Evolutionary conservation across 2,113 vertebrate genomes (phyloP).

Genomic region (Myotis davidii): DNA sequence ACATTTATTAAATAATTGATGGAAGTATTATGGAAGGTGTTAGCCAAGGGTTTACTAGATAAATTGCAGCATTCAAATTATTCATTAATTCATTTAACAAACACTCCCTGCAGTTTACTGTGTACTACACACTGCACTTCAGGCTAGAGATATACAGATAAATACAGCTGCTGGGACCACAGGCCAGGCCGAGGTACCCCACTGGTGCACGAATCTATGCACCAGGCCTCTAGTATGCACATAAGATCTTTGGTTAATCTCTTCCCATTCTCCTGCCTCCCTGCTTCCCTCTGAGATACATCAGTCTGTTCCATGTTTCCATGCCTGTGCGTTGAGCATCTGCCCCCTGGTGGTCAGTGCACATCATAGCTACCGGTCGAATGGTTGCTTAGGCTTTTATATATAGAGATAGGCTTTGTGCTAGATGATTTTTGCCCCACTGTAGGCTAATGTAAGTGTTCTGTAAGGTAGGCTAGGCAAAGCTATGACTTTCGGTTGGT

Average conservation of each 20-base stretch:
- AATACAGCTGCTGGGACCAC: background rate
- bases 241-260: too few species aligned
- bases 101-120: background rate
- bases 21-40: background rate
- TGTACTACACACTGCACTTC: background rate
- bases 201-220: too few species aligned
- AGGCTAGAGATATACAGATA: background rate
- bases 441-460: background rate
- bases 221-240: too few species aligned
- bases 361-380: too few species aligned
- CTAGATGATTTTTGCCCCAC: background rate
- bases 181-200: too few species aligned
- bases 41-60: background rate
- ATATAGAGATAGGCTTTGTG: background rate
- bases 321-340: too few species aligned
- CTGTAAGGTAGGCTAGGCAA: background rate
- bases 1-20: constrained; percentile 9
- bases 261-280: too few species aligned
- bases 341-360: too few species aligned
- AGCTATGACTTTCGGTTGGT: background rate
- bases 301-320: too few species aligned
- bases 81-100: constrained; percentile 47
- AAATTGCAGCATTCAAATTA: background rate
- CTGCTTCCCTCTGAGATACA: too few species aligned
- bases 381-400: too few species aligned